phyloP scores from a whole-genome alignment of 2,113 vertebrate genomes.

The Heterochromis multidens region DNA sequence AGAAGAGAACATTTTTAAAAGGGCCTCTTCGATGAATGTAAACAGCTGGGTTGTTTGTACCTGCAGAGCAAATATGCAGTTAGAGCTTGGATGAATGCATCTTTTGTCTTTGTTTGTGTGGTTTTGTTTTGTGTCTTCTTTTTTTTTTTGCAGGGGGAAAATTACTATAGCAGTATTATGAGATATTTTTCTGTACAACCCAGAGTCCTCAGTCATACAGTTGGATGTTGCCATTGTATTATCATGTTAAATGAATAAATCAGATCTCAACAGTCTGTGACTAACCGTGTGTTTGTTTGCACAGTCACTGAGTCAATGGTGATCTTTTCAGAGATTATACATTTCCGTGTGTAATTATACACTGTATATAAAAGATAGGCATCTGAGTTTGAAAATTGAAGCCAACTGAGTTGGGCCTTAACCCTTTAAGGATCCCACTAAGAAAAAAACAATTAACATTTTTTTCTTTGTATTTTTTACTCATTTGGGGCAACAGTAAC shows the following conservation, averaged over 20 bases:
- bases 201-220: background rate
- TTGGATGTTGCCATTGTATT: background rate
- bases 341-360: background rate
- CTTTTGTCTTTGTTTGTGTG: background rate
- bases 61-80: conserved; percentile 25
- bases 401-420: background rate
- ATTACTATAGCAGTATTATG: background rate
- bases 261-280: conserved; percentile 3
- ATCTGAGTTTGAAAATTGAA: background rate
- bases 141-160: background rate
- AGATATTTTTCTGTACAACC: background rate
- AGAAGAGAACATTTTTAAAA: conserved; percentile 5
- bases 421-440: too few species aligned
- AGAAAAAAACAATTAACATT: too few species aligned
- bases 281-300: background rate
- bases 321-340: background rate
- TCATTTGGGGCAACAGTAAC: too few species aligned
- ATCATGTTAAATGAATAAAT: conserved; percentile 9
- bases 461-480: too few species aligned
- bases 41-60: conserved; percentile 19
- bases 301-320: background rate
- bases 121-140: background rate
- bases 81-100: background rate
- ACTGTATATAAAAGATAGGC: background rate
- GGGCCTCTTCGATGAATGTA: conserved; percentile 11